Evolutionary conservation across 2,113 vertebrate genomes (phyloP), one percentile per base, ranked within the genome.

Genomic region (Brachypteracias leptosomus): DNA sequence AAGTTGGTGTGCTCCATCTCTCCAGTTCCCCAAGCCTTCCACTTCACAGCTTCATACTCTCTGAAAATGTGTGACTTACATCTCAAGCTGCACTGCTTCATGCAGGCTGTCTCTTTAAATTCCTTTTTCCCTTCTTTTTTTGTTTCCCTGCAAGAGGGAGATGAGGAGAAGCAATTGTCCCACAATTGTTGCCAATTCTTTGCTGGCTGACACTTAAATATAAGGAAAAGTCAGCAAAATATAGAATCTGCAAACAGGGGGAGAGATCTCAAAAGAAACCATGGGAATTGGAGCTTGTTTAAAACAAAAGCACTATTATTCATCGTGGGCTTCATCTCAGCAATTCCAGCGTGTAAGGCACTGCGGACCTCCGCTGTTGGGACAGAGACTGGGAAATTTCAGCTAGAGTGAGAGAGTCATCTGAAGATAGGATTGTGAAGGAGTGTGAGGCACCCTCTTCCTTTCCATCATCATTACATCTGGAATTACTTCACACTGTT

Each of bases 191-290:
- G 96, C 95, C 94, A 94, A 61, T 86, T 95, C 55, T 88, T 92
- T 5, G 1, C 91, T 96, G 88, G 85, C 90, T 93, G 66, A 80
- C 2, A 8, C 73, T 87, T 82, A 63, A 88, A 84, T 93, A 14
- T 86, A 95, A 76, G 83, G 77, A 93, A 89, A 95, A 95, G 77
- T 91, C 91, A 95, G 88, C 67, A 96, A 95, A 95, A 93, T 94
- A 66, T 66, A 93, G 77, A 85, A 49, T 90, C 84, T 88, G 58
- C 91, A 91, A 73, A 90, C 66, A 35, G 76, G 18, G 66, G 63
- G 80, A 63, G 54, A 78, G 28, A 58, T 85, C 93, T 91, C 57
- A 4, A 68, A 91, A 73, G 89, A 91, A 96, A 72, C 51, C 55
- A 84, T 95, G 93, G 93, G 93, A 96, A 94, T 36, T 86, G 54